Percentiles rank a stretch among this genome's conserved stretches.
Evolutionary conservation across 2,888 invertebrate genomes (phyloP).

Genomic region (Philopedon plagiatum): DNA sequence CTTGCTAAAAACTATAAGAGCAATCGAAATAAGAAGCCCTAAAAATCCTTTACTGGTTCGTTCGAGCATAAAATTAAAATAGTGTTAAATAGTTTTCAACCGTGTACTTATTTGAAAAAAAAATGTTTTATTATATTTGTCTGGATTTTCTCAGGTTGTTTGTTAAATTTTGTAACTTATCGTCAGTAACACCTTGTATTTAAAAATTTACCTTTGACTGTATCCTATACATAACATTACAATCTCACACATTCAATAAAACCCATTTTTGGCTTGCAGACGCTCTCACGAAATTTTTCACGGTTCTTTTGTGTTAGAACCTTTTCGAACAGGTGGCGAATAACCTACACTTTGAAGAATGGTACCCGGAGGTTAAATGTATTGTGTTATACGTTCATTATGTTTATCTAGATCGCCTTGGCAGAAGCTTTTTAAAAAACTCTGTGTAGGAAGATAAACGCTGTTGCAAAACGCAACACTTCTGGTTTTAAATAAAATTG

Average conservation of each 20-base stretch:
- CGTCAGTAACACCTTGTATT: too few species aligned
- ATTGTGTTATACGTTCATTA: conserved; percentile 10
- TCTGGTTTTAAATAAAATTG: conserved; percentile 32
- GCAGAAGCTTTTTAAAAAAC: background rate
- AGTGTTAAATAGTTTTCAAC: too few species aligned
- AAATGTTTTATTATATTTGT: too few species aligned
- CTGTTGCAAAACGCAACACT: background rate
- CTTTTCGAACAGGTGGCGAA: conserved; percentile 17
- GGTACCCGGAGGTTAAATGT: conserved; percentile 12
- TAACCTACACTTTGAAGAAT: conserved; percentile 2
- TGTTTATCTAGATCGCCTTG: conserved; percentile 20
- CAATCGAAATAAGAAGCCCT: too few species aligned
- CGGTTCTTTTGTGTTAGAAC: conserved; percentile 8
- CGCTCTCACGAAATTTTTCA: conserved; percentile 4
- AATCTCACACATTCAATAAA: conserved; percentile 15
- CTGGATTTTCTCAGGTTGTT: too few species aligned
- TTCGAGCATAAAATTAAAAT: too few species aligned
- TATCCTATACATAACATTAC: background rate
- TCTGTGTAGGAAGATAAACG: background rate
- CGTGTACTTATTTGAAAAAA: too few species aligned
- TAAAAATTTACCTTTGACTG: too few species aligned
- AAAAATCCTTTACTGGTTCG: too few species aligned
- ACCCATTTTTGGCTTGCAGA: background rate
- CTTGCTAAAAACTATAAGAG: too few species aligned
- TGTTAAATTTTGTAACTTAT: too few species aligned